phyloP scores from a whole-genome alignment of 2,797 vertebrate species.

The Gadopsis marmoratus region DNA sequence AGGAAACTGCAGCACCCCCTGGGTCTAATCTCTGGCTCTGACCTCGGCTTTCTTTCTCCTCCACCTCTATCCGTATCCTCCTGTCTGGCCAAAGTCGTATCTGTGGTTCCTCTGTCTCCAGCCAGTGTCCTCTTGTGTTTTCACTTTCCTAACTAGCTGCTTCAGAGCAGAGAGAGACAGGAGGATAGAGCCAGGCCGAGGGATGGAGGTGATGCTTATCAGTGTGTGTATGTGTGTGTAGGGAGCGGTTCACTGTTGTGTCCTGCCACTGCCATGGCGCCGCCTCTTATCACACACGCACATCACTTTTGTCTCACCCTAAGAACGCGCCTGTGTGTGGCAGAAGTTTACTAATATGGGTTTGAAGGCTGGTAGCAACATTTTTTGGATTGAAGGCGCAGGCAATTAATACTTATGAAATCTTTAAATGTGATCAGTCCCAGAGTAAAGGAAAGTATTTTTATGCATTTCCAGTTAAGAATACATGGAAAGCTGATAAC shows the following conservation, averaged over 20 bases:
- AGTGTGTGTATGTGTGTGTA: slow-evolving; percentile 53
- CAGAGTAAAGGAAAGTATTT: not conserved
- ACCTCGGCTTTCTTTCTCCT: not conserved
- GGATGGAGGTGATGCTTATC: slow-evolving; percentile 78
- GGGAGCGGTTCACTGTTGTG: slow-evolving; percentile 85
- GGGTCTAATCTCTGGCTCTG: not conserved
- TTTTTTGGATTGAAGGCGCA: not conserved
- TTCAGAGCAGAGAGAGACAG: slow-evolving; percentile 51
- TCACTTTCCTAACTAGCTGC: slow-evolving; percentile 29
- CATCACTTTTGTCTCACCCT: slow-evolving; percentile 88
- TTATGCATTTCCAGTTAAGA: not conserved
- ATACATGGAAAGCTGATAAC: not conserved
- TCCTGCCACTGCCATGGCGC: slow-evolving; percentile 85
- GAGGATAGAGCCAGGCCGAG: slow-evolving; percentile 51
- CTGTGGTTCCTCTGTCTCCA: slow-evolving; percentile 57
- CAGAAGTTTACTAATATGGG: slow-evolving; percentile 21
- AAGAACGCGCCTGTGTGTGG: slow-evolving; percentile 67
- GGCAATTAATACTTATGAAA: not conserved
- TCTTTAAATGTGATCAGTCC: not conserved
- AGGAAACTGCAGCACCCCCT: not conserved
- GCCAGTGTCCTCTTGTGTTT: slow-evolving; percentile 44
- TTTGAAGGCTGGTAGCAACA: not conserved
- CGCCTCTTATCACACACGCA: slow-evolving; percentile 86
- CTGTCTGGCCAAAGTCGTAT: slow-evolving; percentile 12
- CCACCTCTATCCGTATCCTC: slow-evolving; percentile 10